phyloP scores from a whole-genome alignment of 92 coral and sea anemone species.

The Scolanthus callimorphus region DNA sequence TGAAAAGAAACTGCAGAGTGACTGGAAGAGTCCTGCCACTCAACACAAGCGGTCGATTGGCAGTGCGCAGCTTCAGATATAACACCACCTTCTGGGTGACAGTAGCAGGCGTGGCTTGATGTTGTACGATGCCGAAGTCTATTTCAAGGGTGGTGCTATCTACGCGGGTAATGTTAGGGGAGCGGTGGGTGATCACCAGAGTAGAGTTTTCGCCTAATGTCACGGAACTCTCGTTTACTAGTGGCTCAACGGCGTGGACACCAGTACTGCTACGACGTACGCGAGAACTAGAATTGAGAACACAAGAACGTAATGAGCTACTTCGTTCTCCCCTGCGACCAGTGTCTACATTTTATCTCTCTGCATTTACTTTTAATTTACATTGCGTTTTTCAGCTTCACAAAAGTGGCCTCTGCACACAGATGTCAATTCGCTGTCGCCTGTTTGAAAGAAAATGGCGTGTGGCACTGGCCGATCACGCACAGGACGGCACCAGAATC shows the following conservation, averaged over 20 bases:
- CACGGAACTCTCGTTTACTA: constrained; percentile 37
- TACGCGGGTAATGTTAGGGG: constrained; percentile 40
- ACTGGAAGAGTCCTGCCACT: constrained; percentile 71
- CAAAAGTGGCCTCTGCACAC: too few relatives aligned
- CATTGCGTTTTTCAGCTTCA: too few relatives aligned
- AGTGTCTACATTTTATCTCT: too few relatives aligned
- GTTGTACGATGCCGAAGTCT: constrained; percentile 58
- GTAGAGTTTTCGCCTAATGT: constrained; percentile 37
- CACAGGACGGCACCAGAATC: too few relatives aligned
- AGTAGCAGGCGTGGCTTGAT: constrained; percentile 58
- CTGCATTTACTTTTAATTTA: too few relatives aligned
- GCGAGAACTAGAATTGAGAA: constrained; percentile 31
- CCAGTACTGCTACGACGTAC: constrained; percentile 32
- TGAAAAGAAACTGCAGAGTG: constrained; percentile 25
- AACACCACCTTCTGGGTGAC: constrained; percentile 53
- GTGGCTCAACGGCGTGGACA: constrained; percentile 34
- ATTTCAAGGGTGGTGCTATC: constrained; percentile 41
- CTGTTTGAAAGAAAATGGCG: too few relatives aligned
- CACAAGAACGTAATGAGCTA: too few relatives aligned
- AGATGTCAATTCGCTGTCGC: too few relatives aligned
- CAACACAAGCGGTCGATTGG: constrained; percentile 56
- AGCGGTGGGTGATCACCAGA: constrained; percentile 25
- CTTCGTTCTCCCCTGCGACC: too few relatives aligned
- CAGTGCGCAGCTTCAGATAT: constrained; percentile 55
- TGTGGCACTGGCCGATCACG: too few relatives aligned